Percentiles rank a stretch among this genome's conserved stretches.
These are phyloP conservation scores for Labroides dimidiatus DNA, from an alignment of 2,797 vertebrate species.

Conservation along the genomic window DNA sequence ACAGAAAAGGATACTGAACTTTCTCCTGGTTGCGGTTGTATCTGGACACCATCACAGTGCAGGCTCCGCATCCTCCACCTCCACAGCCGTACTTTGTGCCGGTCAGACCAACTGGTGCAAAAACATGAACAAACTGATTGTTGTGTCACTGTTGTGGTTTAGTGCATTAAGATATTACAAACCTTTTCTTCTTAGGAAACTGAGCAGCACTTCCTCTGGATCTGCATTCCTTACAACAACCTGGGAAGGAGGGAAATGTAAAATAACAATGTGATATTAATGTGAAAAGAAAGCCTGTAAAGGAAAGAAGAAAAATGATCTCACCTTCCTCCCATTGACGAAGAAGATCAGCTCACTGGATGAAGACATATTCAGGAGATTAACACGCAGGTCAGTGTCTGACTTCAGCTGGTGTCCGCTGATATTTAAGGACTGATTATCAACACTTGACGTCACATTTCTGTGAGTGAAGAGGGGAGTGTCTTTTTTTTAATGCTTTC, in stretches of 20 bases:
- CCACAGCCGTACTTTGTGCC: slow-evolving; percentile 93
- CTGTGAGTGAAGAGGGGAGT: no score
- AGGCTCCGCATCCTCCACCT: slow-evolving; percentile 90
- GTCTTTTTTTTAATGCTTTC: no score
- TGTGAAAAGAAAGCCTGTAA: background rate
- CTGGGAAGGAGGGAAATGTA: slow-evolving; percentile 55
- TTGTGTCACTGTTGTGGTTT: no score
- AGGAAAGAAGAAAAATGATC: no score
- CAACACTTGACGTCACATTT: no score
- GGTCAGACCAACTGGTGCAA: slow-evolving; percentile 84
- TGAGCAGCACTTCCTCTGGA: slow-evolving; percentile 84
- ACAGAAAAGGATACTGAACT: slow-evolving; percentile 54
- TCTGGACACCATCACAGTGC: slow-evolving; percentile 87
- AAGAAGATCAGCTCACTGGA: no score
- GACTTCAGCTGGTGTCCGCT: no score
- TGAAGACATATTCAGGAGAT: no score
- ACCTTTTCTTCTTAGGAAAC: slow-evolving; percentile 84
- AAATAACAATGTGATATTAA: background rate
- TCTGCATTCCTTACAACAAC: slow-evolving; percentile 83
- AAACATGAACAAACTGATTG: no score
- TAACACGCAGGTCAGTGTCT: no score
- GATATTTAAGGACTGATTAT: no score
- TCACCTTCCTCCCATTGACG: no score
- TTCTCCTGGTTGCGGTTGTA: slow-evolving; percentile 54
- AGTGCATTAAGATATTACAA: background rate